Evolutionary conservation across 2,113 vertebrate genomes (phyloP).

Genomic region (Propithecus coquereli): DNA sequence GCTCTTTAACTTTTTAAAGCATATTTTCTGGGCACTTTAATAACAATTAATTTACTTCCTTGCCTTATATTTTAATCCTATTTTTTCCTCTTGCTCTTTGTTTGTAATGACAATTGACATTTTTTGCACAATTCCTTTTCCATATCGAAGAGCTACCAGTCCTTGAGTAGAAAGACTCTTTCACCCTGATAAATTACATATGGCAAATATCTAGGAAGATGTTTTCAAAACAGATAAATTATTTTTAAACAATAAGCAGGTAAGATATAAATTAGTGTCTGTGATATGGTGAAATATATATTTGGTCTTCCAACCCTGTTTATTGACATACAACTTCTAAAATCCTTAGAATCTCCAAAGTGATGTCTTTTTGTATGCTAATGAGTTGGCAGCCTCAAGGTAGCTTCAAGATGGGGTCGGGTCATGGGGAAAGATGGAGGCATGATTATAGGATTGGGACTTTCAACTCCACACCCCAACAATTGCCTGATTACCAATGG

Average conservation of each 20-base stretch:
- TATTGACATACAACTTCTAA: not conserved
- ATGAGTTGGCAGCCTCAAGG: not conserved
- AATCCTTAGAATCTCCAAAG: not conserved
- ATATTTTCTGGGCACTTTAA: not conserved
- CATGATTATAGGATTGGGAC: not conserved
- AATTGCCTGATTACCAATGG: too few species aligned
- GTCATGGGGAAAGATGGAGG: not conserved
- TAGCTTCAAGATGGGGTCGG: not conserved
- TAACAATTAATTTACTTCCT: not conserved
- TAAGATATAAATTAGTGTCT: not conserved
- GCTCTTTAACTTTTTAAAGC: not conserved
- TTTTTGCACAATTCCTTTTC: slow-evolving; percentile 29
- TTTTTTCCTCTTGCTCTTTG: slow-evolving; percentile 20
- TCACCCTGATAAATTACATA: slow-evolving; percentile 30
- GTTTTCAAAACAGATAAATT: not conserved
- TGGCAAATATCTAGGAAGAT: not conserved
- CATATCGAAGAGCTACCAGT: not conserved
- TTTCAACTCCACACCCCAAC: not conserved
- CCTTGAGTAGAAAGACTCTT: slow-evolving; percentile 5
- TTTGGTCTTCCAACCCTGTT: not conserved
- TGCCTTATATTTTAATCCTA: not conserved
- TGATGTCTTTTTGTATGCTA: not conserved
- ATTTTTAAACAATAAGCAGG: not conserved
- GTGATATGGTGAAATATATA: not conserved
- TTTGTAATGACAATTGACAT: slow-evolving; percentile 18